A percentile compares a stretch with the other conserved stretches of the same genome.
phyloP scores from a whole-genome alignment of 2,797 vertebrate species.

The Buphagus erythrorhynchus region DNA sequence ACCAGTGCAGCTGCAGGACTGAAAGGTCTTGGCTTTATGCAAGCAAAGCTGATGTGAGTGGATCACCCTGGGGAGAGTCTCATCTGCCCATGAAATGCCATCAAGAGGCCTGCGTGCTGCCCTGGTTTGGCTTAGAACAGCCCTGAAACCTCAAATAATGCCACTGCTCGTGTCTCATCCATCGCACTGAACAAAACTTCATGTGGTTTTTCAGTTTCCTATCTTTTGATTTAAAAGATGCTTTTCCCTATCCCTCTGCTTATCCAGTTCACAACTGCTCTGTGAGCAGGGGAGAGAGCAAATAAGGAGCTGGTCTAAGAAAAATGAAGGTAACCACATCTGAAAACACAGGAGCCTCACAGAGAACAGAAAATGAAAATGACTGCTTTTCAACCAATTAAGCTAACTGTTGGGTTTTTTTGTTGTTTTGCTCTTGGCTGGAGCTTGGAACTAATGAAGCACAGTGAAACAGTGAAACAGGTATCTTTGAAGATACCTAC shows the following conservation, averaged over 20 bases:
- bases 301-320: background rate
- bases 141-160: background rate
- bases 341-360: conserved; percentile 30
- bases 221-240: background rate
- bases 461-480: background rate
- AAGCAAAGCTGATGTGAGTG: background rate
- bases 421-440: background rate
- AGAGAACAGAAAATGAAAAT: conserved; percentile 47
- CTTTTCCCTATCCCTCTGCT: background rate
- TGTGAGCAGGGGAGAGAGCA: background rate
- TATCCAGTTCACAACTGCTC: background rate
- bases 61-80: background rate
- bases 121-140: background rate
- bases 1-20: background rate
- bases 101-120: accelerated
- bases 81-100: accelerated
- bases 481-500: background rate
- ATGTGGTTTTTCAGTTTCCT: background rate
- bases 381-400: conserved; percentile 18
- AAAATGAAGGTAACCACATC: conserved; percentile 57
- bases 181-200: background rate
- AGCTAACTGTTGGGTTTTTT: background rate
- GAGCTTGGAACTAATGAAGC: background rate
- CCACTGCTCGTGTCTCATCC: background rate
- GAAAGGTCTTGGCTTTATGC: background rate